A percentile compares a stretch with the other conserved stretches of the same genome.
These are phyloP conservation scores for Eulemur macaco DNA, from an alignment of 2,113 vertebrate genomes.

Conservation along the genomic window DNA sequence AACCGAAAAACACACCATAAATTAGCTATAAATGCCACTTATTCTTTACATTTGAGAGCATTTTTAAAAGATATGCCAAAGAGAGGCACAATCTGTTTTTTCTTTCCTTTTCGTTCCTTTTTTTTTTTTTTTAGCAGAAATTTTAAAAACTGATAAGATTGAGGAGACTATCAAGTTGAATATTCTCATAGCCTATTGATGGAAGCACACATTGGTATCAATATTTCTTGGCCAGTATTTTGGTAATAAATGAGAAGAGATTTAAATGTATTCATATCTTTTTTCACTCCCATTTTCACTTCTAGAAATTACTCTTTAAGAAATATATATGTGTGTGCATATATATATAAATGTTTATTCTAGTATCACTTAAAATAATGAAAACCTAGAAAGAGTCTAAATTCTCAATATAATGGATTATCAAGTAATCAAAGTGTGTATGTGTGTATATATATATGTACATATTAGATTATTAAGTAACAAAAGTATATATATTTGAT, in stretches of 20 bases:
- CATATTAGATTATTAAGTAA: not conserved
- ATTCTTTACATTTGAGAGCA: not conserved
- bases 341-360: not conserved
- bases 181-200: not conserved
- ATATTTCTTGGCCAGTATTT: conserved; percentile 23
- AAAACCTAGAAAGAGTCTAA: not conserved
- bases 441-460: not conserved
- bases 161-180: not conserved
- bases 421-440: not conserved
- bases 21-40: not conserved
- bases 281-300: not conserved
- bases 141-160: not conserved
- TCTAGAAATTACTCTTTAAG: not conserved
- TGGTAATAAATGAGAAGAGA: not conserved
- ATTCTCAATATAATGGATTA: not conserved
- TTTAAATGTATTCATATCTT: not conserved
- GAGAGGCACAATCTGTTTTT: not conserved
- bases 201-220: not conserved
- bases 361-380: not conserved
- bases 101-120: not conserved
- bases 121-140: not conserved
- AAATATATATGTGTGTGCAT: not conserved
- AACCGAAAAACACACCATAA: not conserved
- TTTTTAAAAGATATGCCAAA: not conserved
- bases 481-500: no score